These are phyloP conservation scores for Mizuhopecten yessoensis DNA, from an alignment of 1,140 invertebrate genomes.

Conservation along the genomic window DNA sequence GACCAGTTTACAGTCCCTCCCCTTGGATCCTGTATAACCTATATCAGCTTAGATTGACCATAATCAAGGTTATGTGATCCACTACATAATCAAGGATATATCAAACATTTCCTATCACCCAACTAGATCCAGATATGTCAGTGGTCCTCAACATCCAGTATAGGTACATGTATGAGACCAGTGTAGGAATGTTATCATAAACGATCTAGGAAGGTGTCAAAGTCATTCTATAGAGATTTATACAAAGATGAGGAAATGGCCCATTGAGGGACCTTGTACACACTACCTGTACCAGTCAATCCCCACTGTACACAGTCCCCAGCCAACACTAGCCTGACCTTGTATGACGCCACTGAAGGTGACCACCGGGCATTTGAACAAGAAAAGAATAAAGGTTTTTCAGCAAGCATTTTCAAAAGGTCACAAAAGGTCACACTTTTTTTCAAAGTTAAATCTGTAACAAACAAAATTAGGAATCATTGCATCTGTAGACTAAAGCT, in stretches of 20 bases:
- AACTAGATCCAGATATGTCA: not conserved
- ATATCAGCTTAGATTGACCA: not conserved
- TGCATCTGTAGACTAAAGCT: not conserved
- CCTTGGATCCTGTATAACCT: too few species aligned
- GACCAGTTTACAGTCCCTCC: too few species aligned
- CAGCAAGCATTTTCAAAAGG: not conserved
- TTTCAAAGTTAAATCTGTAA: not conserved
- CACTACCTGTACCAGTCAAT: not conserved
- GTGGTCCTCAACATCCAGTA: not conserved
- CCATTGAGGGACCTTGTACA: too few species aligned
- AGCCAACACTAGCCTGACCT: not conserved
- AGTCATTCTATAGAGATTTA: not conserved
- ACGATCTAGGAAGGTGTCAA: not conserved
- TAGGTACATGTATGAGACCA: not conserved
- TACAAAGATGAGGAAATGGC: constrained; percentile 11
- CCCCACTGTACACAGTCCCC: not conserved
- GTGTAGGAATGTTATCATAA: not conserved
- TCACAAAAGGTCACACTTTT: not conserved
- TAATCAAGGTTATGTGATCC: too few species aligned
- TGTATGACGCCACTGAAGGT: not conserved
- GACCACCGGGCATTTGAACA: not conserved
- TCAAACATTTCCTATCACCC: not conserved
- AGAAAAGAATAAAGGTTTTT: not conserved
- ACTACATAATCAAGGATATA: not conserved
- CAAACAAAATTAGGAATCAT: not conserved